Evolutionary conservation across 2,113 vertebrate genomes (phyloP), one percentile per base, ranked within the genome.

Genomic region (Perca flavescens): DNA sequence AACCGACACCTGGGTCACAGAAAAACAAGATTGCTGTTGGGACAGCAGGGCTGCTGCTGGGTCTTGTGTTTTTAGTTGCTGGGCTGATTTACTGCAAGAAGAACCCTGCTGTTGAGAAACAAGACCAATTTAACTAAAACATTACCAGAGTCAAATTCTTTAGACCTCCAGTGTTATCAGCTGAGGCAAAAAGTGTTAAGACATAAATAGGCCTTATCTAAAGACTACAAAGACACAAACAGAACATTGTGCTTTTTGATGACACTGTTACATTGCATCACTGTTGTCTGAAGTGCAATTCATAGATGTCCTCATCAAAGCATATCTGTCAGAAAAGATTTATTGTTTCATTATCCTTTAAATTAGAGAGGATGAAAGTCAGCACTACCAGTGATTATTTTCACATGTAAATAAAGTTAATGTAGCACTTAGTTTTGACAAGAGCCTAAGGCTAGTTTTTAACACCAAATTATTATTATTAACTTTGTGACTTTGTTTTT

Each of bases 61-160:
- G 92, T 52, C 62, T 92, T 56, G 17, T 90, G 25, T 56, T 90
- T 56, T 77, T 84, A 25, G 0, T 74, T 64, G 77, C 34, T 71
- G 93, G 93, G 8, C 34, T 90, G 17, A 76, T 91, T 86, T 93
- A 84, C 83, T 91, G 81, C 80, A 90, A 62, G 76, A 93, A 1
- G 11, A 90, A 77, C 43, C n/a, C 36, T 13, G 3, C 9, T 47
- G 89, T 81, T 90, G n/a, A 84, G 83, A 57, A 3, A 73, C 9
- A n/a, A 6, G 46, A 47, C 10, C 4, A 61, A 56, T 54, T 47
- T 12, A 60, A 58, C 40, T 11, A 25, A 11, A 15, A 60, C 40
- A 19, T 21, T 7, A 56, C 14, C n/a, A 14, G n/a, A 22, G 22
- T 60, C 3, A 14, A 13, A 40, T 21, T 79, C 13, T 54, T 43